Evolutionary conservation across 2,888 invertebrate species (phyloP), one percentile per base, ranked within the genome.

Genomic region (Operophtera brumata): DNA sequence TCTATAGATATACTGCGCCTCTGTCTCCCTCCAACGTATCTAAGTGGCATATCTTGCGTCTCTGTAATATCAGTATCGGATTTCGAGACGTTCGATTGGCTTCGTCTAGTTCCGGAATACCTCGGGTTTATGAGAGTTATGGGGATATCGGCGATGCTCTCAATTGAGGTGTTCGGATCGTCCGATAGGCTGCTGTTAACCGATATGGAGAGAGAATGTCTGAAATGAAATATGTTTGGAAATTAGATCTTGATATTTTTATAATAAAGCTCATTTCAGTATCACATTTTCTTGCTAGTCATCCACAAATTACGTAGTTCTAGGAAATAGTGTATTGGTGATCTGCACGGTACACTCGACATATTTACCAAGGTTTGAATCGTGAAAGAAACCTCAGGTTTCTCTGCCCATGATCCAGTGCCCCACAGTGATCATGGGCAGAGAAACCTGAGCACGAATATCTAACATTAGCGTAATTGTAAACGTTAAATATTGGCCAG

Each of bases 131-230:
- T 77, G 0, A 89, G 72, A 0, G 87, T 88, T 4, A 88, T 61
- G 0, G 90, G 85, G 3, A 89, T 84, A 55, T 90, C 90, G 0
- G 89, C 90, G 41, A 90, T 87, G 60, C 89, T 89, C 42, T 90
- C 90, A 52, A 89, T 73, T 0, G 89, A 86, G 0, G 82, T 80
- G 67, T 84, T 88, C 0, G 86, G 86, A 34, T 90, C 89, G 5
- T 88, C 89, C 0, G 87, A 85, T 1, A 89, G 71, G 47, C 88
- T 88, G 66, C 89, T 89, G 65, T 88, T 89, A 0, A 77, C 80
- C 2, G 88, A 89, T 70, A 86, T 75, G 10, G 89, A 89, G 7
- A 85, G 70, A 0, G 87, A 84, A 8, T 71, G 77, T 43, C 89
- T 87, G 74, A 0, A 71, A 70, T n/a, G 6, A 1, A 37, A 37